A percentile compares a stretch with the other conserved stretches of the same genome.
Evolutionary conservation across 2,888 invertebrate species (phyloP).

Genomic region (Cephus rjabovi): DNA sequence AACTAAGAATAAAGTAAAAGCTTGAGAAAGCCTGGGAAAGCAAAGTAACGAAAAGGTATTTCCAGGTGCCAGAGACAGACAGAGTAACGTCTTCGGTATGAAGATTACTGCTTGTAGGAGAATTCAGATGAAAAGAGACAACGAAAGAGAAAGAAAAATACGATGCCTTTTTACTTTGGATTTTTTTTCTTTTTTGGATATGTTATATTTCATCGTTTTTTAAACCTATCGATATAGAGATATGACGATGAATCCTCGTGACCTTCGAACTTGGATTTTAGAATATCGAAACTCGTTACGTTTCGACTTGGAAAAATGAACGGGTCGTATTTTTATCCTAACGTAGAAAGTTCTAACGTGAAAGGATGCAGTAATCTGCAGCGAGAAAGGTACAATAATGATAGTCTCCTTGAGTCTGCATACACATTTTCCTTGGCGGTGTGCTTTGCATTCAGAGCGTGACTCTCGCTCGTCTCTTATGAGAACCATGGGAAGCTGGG

Average conservation of each 20-base stretch:
- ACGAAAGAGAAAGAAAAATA: neutral
- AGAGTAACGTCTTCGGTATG: neutral
- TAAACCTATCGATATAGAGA: neutral
- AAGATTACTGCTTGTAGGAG: neutral
- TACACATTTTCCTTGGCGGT: constrained; percentile 5
- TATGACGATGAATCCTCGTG: neutral
- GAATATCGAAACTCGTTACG: neutral
- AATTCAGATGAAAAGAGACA: neutral
- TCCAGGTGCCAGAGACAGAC: neutral
- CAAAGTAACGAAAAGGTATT: neutral
- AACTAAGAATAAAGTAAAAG: neutral
- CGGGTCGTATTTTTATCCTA: neutral
- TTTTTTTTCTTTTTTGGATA: neutral
- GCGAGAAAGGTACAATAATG: constrained; percentile 2
- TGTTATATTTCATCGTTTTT: neutral
- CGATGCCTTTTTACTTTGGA: neutral
- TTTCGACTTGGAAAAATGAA: neutral
- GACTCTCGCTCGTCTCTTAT: neutral
- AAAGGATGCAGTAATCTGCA: constrained; percentile 32
- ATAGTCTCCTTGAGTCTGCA: constrained; percentile 1
- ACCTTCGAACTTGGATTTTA: neutral
- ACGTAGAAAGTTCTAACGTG: constrained; percentile 6
- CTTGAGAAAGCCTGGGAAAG: neutral
- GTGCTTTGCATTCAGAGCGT: constrained; percentile 11
- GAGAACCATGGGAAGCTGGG: neutral